Conservation (phyloP, 1,140 invertebrate genomes). For the Penaeus chinensis region DNA sequence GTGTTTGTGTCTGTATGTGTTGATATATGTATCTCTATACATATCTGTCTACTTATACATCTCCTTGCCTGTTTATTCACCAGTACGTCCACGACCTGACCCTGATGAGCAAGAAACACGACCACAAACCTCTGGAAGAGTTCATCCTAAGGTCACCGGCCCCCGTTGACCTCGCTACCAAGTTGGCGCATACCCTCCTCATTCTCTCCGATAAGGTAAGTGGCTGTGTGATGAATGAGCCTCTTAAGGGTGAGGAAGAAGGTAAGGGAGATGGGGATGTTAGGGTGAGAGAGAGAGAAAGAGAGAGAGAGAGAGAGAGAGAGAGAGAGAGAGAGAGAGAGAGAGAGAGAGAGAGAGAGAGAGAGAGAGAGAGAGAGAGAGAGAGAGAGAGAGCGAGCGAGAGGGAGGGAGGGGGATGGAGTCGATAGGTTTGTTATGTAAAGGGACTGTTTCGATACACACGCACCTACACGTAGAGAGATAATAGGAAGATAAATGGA, state of each 20-base stretch:
- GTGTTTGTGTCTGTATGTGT: too few species aligned
- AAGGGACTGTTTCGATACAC: too few species aligned
- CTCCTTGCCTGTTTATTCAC: background rate
- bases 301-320: background rate
- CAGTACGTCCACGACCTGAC: conserved; percentile 98
- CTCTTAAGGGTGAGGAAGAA: too few species aligned
- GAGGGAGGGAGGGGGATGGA: too few species aligned
- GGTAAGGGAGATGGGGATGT: background rate
- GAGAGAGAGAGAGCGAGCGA: background rate
- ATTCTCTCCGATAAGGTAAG: conserved; percentile 84
- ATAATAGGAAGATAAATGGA: too few species aligned
- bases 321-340: background rate
- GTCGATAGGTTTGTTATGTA: too few species aligned
- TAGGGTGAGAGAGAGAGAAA: too few species aligned
- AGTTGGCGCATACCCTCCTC: conserved; percentile 93
- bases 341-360: background rate
- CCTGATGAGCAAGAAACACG: conserved; percentile 96
- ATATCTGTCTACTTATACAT: too few species aligned
- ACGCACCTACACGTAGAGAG: too few species aligned
- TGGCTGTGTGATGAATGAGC: background rate
- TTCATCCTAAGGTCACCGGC: conserved; percentile 96
- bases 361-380: background rate
- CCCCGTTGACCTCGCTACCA: conserved; percentile 97
- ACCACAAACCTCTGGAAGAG: conserved; percentile 96
- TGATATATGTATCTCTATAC: too few species aligned